These are phyloP conservation scores for Pararge aegeria DNA, from an alignment of 1,140 invertebrate genomes.

Conservation along the genomic window DNA sequence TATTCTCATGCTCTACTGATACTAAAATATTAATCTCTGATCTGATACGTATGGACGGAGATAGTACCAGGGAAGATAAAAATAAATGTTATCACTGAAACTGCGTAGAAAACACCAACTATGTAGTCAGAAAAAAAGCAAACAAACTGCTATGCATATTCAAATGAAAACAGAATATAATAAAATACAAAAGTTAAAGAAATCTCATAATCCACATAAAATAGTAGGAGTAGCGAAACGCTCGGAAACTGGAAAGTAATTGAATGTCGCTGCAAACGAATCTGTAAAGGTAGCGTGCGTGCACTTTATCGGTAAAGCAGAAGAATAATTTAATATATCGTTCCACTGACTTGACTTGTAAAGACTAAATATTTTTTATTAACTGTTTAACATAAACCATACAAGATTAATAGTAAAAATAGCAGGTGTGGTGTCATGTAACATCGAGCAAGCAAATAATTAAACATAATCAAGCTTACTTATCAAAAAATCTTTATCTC, in stretches of 20 bases:
- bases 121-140: not conserved
- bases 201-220: not conserved
- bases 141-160: not conserved
- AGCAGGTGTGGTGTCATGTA: too few species aligned
- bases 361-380: not conserved
- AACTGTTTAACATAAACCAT: too few species aligned
- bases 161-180: not conserved
- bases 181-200: not conserved
- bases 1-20: not conserved
- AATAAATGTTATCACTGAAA: not conserved
- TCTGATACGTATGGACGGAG: not conserved
- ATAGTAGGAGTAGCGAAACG: not conserved
- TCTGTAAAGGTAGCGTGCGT: conserved; percentile 6
- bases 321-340: conserved; percentile 25
- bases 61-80: not conserved
- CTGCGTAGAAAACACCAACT: not conserved
- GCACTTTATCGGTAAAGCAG: conserved; percentile 5
- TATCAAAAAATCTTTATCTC: too few species aligned
- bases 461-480: too few species aligned
- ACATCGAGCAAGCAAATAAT: too few species aligned
- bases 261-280: conserved; percentile 13
- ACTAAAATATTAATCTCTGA: not conserved
- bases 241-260: conserved; percentile 20
- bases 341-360: conserved; percentile 5
- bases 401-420: too few species aligned